Conservation (phyloP, 2,797 vertebrate genomes). For the Merluccius polli region DNA sequence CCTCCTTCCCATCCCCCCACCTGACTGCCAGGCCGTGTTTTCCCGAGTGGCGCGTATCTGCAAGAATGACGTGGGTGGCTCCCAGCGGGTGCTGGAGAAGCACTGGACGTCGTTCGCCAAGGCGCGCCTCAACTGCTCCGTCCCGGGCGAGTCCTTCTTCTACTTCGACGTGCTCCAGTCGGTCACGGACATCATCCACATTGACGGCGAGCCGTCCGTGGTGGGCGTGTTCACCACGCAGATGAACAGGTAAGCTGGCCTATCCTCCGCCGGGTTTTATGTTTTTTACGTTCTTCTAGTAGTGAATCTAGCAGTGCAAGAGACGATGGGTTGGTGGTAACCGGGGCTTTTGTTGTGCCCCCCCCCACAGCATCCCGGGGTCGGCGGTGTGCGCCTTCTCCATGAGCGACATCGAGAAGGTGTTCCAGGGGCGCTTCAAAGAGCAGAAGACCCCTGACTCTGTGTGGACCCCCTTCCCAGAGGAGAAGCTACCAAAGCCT, state of each 20-base stretch:
- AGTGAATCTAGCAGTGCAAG: not conserved
- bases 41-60: slow-evolving; percentile 97
- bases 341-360: not conserved
- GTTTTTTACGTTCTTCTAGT: too few species aligned
- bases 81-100: slow-evolving; percentile 94
- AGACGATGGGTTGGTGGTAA: not conserved
- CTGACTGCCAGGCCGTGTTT: slow-evolving; percentile 83
- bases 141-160: slow-evolving; percentile 97
- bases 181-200: slow-evolving; percentile 90
- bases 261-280: not conserved
- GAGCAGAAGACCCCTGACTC: slow-evolving; percentile 97
- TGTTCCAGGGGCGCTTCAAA: slow-evolving; percentile 94
- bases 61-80: slow-evolving; percentile 96
- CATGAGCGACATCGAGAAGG: slow-evolving; percentile 95
- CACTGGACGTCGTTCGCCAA: slow-evolving; percentile 99
- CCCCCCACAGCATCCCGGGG: slow-evolving; percentile 84
- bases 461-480: slow-evolving; percentile 95
- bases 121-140: slow-evolving; percentile 94
- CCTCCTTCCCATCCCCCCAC: not conserved
- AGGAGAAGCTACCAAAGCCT: slow-evolving; percentile 93
- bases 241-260: slow-evolving; percentile 87
- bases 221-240: slow-evolving; percentile 97
- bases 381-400: slow-evolving; percentile 98
- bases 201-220: slow-evolving; percentile 87
- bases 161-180: slow-evolving; percentile 98